phyloP scores from a whole-genome alignment of 2,113 vertebrate genomes.

The Tamias sibiricus region DNA sequence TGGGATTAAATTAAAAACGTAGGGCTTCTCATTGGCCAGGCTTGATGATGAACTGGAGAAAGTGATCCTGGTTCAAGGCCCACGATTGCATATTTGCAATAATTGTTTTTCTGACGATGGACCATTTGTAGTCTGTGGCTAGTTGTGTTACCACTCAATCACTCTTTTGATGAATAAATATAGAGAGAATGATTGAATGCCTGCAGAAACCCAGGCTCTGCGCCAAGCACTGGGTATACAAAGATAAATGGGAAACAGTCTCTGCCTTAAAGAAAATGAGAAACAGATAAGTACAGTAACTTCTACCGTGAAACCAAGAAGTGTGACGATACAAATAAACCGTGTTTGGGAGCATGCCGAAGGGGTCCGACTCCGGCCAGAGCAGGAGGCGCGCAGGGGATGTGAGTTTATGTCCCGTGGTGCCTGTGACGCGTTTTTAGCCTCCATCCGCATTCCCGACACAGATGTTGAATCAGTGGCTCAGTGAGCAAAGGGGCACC shows the following conservation, averaged over 20 bases:
- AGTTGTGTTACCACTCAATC: background rate
- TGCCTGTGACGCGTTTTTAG: background rate
- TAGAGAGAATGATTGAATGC: background rate
- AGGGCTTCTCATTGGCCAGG: background rate
- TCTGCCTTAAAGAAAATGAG: constrained; percentile 52
- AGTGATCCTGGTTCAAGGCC: background rate
- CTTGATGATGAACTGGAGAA: background rate
- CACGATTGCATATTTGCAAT: background rate
- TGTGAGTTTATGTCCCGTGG: background rate
- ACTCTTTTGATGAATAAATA: background rate
- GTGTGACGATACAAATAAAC: background rate
- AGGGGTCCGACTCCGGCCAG: background rate
- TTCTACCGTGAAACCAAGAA: background rate
- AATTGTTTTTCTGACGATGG: constrained; percentile 36
- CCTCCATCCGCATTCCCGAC: background rate
- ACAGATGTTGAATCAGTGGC: background rate
- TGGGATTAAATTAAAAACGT: background rate
- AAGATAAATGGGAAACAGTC: constrained; percentile 30
- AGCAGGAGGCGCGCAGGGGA: background rate
- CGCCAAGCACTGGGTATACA: background rate
- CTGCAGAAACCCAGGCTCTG: constrained; percentile 15
- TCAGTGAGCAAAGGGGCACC: background rate
- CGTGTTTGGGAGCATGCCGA: background rate
- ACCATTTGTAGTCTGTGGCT: background rate
- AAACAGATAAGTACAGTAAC: constrained; percentile 24